A percentile compares a stretch with the other conserved stretches of the same genome.
These are phyloP conservation scores for Acestrorhynchus altus DNA, from an alignment of 2,797 vertebrate genomes.

Conservation along the genomic window DNA sequence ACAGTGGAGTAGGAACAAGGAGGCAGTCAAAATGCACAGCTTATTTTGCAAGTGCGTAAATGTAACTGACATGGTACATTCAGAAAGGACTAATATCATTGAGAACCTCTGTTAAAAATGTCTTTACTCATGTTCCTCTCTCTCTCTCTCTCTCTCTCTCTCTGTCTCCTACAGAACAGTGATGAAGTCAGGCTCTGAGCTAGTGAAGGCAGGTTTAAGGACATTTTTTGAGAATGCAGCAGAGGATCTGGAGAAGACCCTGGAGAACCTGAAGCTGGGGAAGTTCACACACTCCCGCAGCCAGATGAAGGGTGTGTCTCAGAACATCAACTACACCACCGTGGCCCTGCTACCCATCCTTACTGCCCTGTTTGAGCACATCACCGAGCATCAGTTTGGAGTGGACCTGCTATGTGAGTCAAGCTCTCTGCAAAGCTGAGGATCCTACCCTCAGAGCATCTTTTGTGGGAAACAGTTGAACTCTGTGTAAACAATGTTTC, in stretches of 20 bases:
- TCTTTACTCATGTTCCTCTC: no score
- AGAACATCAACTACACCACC: constrained; percentile 99
- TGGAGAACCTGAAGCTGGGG: constrained; percentile 96
- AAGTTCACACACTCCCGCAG: constrained; percentile 98
- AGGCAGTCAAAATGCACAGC: no score
- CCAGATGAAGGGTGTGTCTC: constrained; percentile 97
- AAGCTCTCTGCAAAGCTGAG: no score
- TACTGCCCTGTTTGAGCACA: constrained; percentile 95
- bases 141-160: no score
- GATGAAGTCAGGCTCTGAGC: constrained; percentile 96
- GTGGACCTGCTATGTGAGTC: constrained; percentile 93
- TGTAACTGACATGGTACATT: no score
- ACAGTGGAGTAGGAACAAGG: no score
- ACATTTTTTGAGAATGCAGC: constrained; percentile 98
- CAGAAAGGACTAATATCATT: no score
- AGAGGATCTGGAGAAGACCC: constrained; percentile 93
- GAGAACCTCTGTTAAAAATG: no score
- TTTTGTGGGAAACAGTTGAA: not conserved
- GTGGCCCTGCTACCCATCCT: constrained; percentile 94
- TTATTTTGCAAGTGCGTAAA: no score
- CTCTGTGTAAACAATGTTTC: not conserved
- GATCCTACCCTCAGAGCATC: no score
- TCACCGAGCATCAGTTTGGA: constrained; percentile 94
- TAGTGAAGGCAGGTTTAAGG: constrained; percentile 90
- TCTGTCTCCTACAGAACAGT: constrained; percentile 84